phyloP scores from a whole-genome alignment of 2,888 invertebrate genomes.

The Odontocolon sp. region DNA sequence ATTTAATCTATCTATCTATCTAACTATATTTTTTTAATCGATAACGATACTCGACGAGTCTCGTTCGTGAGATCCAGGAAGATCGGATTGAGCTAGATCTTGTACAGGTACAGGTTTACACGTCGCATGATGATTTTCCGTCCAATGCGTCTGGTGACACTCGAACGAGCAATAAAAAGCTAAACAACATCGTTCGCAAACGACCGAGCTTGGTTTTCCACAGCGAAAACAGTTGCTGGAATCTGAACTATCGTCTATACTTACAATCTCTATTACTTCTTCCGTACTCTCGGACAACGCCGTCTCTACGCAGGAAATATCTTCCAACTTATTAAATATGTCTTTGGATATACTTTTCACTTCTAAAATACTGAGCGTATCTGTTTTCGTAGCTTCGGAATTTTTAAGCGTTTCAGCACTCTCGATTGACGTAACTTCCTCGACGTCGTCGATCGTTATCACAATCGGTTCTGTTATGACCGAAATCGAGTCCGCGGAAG shows the following conservation, averaged over 20 bases:
- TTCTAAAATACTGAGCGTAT: conserved; percentile 47
- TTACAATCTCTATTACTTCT: background rate
- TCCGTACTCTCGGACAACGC: background rate
- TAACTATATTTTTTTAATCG: no score
- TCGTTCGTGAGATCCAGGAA: background rate
- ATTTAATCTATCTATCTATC: no score
- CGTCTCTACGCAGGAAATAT: background rate
- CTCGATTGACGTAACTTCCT: background rate
- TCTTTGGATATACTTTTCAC: conserved; percentile 57
- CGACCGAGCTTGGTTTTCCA: conserved; percentile 59
- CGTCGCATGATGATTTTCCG: conserved; percentile 57
- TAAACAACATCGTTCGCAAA: conserved; percentile 63
- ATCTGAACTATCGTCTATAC: background rate
- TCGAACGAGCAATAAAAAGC: conserved; percentile 67
- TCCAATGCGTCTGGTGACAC: conserved; percentile 66
- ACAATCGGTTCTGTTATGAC: no score
- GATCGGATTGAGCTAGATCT: background rate
- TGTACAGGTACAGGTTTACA: conserved; percentile 56
- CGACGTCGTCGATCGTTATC: background rate
- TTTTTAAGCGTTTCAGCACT: background rate
- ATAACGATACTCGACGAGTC: no score
- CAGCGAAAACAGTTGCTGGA: conserved; percentile 61
- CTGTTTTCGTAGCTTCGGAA: background rate
- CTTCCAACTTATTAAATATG: conserved; percentile 44
- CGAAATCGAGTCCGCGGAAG: no score